Evolutionary conservation across 2,113 vertebrate species (phyloP).

Genomic region (Pavo muticus): DNA sequence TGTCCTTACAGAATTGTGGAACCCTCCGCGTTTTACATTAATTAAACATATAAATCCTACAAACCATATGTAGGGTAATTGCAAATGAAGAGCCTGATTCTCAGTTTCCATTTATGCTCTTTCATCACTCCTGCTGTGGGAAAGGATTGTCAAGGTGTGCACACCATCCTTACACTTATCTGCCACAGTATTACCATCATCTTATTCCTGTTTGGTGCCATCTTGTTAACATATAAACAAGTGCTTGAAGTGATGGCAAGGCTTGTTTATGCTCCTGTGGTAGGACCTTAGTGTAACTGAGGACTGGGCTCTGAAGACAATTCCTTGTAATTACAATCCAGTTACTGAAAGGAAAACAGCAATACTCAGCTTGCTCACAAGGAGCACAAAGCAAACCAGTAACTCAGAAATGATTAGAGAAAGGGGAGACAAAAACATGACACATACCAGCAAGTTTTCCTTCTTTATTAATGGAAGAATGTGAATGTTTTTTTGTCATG

Average conservation of each 20-base stretch:
- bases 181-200: not conserved
- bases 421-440: slow-evolving; percentile 3
- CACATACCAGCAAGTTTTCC: not conserved
- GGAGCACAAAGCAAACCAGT: not conserved
- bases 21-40: not conserved
- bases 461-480: not conserved
- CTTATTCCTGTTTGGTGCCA: not conserved
- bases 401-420: not conserved
- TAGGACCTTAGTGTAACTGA: not conserved
- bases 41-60: slow-evolving; percentile 49
- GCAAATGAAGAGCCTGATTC: not conserved
- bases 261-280: not conserved
- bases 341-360: not conserved
- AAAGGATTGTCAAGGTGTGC: not conserved
- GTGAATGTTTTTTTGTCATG: not conserved
- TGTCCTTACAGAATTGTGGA: not conserved
- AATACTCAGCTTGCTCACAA: not conserved
- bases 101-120: not conserved
- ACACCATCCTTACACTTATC: not conserved
- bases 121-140: not conserved
- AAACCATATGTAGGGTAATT: not conserved
- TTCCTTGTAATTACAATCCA: not conserved
- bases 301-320: not conserved
- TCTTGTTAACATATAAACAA: not conserved
- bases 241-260: not conserved